Evolutionary conservation across 2,113 vertebrate genomes (phyloP), one percentile per base, ranked within the genome.

Genomic region (Tenrec ecaudatus): DNA sequence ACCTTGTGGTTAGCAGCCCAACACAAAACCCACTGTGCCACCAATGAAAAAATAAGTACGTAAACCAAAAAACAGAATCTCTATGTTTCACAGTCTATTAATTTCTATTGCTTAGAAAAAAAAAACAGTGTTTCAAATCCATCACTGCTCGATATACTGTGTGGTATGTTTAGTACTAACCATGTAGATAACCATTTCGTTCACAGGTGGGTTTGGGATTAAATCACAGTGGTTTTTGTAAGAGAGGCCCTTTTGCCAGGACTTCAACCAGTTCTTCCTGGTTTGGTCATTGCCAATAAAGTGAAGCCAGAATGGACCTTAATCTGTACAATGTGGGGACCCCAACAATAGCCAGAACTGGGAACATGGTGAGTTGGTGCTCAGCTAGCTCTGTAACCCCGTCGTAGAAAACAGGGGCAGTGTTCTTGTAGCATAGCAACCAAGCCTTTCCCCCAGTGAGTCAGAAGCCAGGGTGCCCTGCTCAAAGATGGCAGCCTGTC

Each of bases 31-130:
- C 47, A 53, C 47, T 53, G 47, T 53, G 47, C 47, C 9, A 53
- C 47, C 47, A 89, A 15, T 53, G 76, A 33, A 90, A 62, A 91
- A 73, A 33, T 83, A 91, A 79, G 4, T 83, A 91, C 76, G 4
- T 64, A 53, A 68, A 6, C 60, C 69, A 40, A 76, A 78, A 76
- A 76, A 66, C 16, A 36, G 17, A 1, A 31, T 82, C 36, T n/a
- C 38, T 1, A 14, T 62, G 23, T 69, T 64, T 86, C 79, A 25
- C 29, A 27, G 0, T 57, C 27, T 53, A 0, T 75, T 78, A 12
- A n/a, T 22, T 83, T 92, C n/a, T 10, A 6, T 80, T 77, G 27
- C 14, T 60, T 89, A 75, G 69, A 33, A 43, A 76, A 85, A 40
- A 40, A 40, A 3, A 40, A 36, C 69, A 53, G 16, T 82, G 1